Conservation (phyloP, 2,797 vertebrate species). For the Artibeus jamaicensis region DNA sequence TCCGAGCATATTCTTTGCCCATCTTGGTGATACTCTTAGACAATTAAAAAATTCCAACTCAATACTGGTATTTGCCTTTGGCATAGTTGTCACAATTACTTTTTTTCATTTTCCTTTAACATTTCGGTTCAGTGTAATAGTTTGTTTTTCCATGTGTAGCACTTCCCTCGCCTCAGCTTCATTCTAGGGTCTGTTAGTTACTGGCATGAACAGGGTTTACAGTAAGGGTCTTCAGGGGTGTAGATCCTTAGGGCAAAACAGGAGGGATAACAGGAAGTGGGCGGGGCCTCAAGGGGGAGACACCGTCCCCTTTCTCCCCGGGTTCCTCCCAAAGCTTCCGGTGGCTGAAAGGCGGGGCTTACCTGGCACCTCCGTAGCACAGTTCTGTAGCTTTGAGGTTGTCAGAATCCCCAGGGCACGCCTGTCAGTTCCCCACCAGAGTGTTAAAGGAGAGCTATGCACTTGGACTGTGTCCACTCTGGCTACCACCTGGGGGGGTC, state of each 20-base stretch:
- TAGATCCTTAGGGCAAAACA: neutral
- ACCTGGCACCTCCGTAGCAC: neutral
- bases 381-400: neutral
- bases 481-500: neutral
- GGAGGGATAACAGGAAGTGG: neutral
- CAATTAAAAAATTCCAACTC: neutral
- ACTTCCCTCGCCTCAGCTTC: neutral
- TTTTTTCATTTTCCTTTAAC: slow-evolving; percentile 23
- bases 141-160: neutral
- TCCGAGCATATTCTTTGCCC: neutral
- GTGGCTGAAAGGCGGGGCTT: neutral
- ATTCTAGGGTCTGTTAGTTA: slow-evolving; percentile 21
- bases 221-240: slow-evolving; percentile 20
- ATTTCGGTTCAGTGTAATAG: neutral
- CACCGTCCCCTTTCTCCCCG: neutral
- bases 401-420: neutral
- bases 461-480: neutral
- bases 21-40: neutral
- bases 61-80: neutral
- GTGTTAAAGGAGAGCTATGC: neutral
- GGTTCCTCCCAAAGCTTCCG: neutral
- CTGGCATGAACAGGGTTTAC: neutral
- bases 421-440: neutral
- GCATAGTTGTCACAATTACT: neutral
- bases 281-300: neutral